These are phyloP conservation scores for Proterorhinus semilunaris DNA, from an alignment of 2,113 vertebrate species.

Conservation along the genomic window DNA sequence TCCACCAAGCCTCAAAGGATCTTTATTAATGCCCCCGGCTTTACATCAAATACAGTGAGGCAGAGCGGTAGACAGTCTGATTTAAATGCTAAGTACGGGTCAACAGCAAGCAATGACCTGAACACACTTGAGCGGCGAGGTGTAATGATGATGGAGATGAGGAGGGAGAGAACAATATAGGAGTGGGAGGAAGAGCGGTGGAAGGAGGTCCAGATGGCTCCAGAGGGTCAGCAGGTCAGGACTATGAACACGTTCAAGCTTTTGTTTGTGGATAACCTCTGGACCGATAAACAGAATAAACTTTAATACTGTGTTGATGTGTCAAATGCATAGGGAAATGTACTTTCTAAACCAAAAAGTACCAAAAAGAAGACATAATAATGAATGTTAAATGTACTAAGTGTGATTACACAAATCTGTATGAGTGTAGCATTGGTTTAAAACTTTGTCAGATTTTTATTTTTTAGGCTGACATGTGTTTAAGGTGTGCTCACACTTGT, in stretches of 20 bases:
- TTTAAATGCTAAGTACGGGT: slow-evolving; percentile 72
- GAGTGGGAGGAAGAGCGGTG: not conserved
- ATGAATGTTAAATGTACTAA: too few species aligned
- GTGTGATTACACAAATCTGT: too few species aligned
- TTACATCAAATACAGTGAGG: slow-evolving; percentile 69
- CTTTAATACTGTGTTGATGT: not conserved
- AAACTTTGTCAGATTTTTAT: too few species aligned
- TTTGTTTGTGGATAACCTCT: not conserved
- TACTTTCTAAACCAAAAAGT: too few species aligned
- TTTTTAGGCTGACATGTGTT: too few species aligned
- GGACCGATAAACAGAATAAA: not conserved
- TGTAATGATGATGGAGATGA: slow-evolving; percentile 42
- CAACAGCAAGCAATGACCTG: slow-evolving; percentile 49
- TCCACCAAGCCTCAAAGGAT: slow-evolving; percentile 39
- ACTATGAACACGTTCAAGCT: not conserved
- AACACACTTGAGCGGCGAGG: slow-evolving; percentile 26
- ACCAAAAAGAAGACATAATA: too few species aligned
- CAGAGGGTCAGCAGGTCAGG: not conserved
- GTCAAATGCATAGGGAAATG: too few species aligned
- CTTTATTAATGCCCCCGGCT: slow-evolving; percentile 65
- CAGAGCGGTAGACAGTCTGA: slow-evolving; percentile 58
- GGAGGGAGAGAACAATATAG: not conserved
- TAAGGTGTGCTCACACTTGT: too few species aligned
- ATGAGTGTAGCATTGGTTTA: too few species aligned
- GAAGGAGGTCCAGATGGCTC: not conserved